These are phyloP conservation scores for Prosopocoilus inquinatus DNA, from an alignment of 2,888 invertebrate genomes.

Conservation along the genomic window DNA sequence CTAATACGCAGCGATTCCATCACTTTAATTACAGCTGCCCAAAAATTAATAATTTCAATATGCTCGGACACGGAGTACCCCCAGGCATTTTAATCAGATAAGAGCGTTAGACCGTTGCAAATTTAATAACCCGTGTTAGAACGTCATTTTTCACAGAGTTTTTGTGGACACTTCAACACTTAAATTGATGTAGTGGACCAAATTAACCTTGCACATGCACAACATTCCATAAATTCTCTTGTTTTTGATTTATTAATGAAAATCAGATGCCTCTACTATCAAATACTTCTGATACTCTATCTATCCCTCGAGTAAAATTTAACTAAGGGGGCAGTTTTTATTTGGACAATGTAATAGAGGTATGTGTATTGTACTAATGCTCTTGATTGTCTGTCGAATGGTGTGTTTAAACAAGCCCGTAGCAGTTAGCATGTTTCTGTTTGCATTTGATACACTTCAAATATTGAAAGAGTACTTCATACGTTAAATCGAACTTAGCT, in stretches of 20 bases:
- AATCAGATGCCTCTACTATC: background rate
- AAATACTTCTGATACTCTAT: background rate
- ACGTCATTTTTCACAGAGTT: background rate
- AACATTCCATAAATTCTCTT: background rate
- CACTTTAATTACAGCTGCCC: background rate
- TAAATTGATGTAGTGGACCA: background rate
- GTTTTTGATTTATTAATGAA: background rate
- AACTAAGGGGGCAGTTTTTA: conserved; percentile 1
- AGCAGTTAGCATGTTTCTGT: conserved; percentile 3
- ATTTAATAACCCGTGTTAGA: conserved; percentile 12
- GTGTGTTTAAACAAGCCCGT: conserved; percentile 10
- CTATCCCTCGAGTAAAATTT: background rate
- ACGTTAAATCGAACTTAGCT: conserved; percentile 5
- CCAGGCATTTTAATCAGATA: conserved; percentile 38
- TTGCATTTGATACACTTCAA: conserved; percentile 6
- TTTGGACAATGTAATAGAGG: conserved; percentile 4
- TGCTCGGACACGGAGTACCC: conserved; percentile 17
- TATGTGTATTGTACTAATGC: conserved; percentile 8
- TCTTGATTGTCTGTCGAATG: conserved; percentile 7
- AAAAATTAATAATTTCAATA: conserved; percentile 8
- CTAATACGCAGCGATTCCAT: background rate
- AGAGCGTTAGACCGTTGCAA: conserved; percentile 31
- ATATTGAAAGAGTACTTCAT: conserved; percentile 6
- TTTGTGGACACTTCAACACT: background rate
- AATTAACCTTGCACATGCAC: background rate